Conservation (phyloP, 1,140 invertebrate species). For the Drosophila arawakana region DNA sequence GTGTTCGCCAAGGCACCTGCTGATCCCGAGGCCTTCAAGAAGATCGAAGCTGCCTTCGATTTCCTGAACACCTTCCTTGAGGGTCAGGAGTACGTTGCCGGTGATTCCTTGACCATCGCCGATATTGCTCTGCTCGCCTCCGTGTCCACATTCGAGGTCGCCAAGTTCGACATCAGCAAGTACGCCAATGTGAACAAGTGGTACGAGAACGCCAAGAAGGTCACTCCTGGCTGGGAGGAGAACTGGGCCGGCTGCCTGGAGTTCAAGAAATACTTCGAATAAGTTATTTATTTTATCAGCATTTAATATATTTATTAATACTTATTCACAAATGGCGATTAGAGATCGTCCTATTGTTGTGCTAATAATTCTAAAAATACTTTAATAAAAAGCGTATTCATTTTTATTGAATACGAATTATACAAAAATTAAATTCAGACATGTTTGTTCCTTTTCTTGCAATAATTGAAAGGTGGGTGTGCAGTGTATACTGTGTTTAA, state of each 20-base stretch:
- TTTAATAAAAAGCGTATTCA: conserved; percentile 36
- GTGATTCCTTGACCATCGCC: conserved; percentile 89
- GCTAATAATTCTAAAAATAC: conserved; percentile 25
- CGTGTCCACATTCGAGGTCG: conserved; percentile 88
- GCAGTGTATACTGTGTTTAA: not conserved
- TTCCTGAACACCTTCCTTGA: conserved; percentile 89
- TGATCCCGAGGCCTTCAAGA: conserved; percentile 88
- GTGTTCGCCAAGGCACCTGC: conserved; percentile 87
- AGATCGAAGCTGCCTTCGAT: conserved; percentile 87
- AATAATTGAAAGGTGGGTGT: conserved; percentile 5
- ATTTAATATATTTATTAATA: conserved; percentile 36
- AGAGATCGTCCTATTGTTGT: conserved; percentile 21
- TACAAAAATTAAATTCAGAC: conserved; percentile 8
- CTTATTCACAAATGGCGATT: conserved; percentile 32
- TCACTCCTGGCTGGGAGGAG: conserved; percentile 90
- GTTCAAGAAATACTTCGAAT: conserved; percentile 85
- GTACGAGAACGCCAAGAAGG: conserved; percentile 88
- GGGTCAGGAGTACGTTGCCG: conserved; percentile 88
- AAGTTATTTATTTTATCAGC: conserved; percentile 38
- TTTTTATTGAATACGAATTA: conserved; percentile 45
- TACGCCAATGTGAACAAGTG: conserved; percentile 89
- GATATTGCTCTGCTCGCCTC: conserved; percentile 88
- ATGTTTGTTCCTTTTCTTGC: not conserved
- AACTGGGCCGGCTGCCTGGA: conserved; percentile 87
- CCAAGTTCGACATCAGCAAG: conserved; percentile 88